These are phyloP conservation scores for Platysternon megacephalum DNA, from an alignment of 2,113 vertebrate species.

Conservation along the genomic window DNA sequence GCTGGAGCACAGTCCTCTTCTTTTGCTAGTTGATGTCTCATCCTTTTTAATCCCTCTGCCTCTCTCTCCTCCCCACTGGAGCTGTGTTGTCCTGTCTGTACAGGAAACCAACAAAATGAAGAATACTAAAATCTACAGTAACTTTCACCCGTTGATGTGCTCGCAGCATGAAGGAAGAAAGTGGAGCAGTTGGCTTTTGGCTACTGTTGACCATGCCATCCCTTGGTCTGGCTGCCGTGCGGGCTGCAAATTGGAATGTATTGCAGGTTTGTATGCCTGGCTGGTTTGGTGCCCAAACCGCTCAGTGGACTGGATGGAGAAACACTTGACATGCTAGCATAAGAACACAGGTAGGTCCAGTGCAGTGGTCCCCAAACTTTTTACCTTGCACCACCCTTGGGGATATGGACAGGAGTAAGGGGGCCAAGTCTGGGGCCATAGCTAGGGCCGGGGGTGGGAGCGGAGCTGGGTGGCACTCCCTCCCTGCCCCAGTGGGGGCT, in stretches of 20 bases:
- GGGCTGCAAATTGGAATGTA: fast-evolving
- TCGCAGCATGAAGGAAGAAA: background rate
- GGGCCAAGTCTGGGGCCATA: background rate
- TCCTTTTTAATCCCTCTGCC: background rate
- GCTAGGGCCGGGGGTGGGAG: background rate
- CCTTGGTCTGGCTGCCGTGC: fast-evolving
- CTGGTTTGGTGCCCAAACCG: background rate
- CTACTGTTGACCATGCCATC: background rate
- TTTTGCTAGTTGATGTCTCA: background rate
- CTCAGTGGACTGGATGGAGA: background rate
- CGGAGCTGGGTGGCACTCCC: no score
- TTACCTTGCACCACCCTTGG: background rate
- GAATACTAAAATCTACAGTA: background rate
- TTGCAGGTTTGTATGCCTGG: fast-evolving
- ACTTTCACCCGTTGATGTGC: fast-evolving
- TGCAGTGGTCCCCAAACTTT: background rate
- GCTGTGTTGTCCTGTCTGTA: background rate
- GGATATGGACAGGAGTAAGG: no score
- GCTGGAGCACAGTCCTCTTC: background rate
- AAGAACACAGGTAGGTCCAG: background rate
- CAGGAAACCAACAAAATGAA: background rate
- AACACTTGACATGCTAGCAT: background rate
- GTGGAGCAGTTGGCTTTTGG: fast-evolving
- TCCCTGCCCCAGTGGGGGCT: no score
- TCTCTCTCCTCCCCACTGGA: background rate